These are phyloP conservation scores for Actinernus sp. DNA, from an alignment of 92 coral and sea anemone genomes.

Conservation along the genomic window DNA sequence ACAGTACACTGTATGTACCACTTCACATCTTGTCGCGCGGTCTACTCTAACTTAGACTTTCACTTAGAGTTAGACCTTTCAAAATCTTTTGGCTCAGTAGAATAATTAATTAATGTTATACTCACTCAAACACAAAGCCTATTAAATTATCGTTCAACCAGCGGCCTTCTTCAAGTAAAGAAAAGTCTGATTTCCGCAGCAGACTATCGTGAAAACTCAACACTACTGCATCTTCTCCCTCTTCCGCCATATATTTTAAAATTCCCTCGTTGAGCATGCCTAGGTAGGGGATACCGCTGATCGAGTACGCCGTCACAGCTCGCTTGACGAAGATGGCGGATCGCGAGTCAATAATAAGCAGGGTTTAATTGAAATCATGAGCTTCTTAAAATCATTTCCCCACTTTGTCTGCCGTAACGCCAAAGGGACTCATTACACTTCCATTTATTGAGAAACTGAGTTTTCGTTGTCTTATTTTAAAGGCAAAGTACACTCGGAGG, in stretches of 20 bases:
- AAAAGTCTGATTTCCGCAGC: slow-evolving; percentile 82
- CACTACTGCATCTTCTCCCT: slow-evolving; percentile 55
- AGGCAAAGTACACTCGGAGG: slow-evolving; percentile 1
- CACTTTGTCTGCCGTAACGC: too few species aligned
- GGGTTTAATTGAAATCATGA: background rate
- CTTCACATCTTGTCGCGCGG: too few species aligned
- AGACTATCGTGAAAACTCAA: slow-evolving; percentile 94
- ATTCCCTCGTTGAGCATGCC: slow-evolving; percentile 70
- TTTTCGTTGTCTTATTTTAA: too few species aligned
- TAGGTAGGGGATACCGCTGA: slow-evolving; percentile 48
- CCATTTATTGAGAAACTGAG: too few species aligned
- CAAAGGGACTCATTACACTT: too few species aligned
- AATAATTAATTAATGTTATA: too few species aligned
- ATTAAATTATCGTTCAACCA: slow-evolving; percentile 95
- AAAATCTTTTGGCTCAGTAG: too few species aligned
- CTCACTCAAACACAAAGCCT: slow-evolving; percentile 97
- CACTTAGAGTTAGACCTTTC: too few species aligned
- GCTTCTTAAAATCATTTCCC: background rate
- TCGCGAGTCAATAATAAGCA: background rate
- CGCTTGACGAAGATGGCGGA: slow-evolving; percentile 29
- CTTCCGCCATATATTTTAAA: slow-evolving; percentile 77
- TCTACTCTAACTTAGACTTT: too few species aligned
- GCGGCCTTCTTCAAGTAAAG: slow-evolving; percentile 80
- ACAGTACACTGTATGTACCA: too few species aligned
- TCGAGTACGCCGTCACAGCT: slow-evolving; percentile 6